Base-by-base conservation (phyloP, 64 coral and sea anemone species). In the Dendrophyllia cribrosa region DNA sequence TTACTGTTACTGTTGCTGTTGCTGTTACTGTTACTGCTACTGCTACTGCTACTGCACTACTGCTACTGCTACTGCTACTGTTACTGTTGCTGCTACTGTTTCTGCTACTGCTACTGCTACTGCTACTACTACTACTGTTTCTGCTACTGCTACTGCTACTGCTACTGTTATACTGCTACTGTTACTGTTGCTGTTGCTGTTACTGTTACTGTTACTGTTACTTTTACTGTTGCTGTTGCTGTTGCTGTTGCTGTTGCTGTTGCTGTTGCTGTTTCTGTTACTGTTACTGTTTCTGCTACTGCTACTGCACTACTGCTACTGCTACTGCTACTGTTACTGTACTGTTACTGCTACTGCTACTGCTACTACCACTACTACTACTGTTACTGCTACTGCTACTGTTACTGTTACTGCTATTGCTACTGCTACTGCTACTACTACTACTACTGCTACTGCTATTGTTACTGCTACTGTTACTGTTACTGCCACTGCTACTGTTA, bases 111-210 rank as follows among this genome's bases (percentile, higher is more conserved):
- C 44, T 77, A 44, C 34, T 49, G 20, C n/a, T 63, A n/a, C 44
- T 77, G 4, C 19, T 49, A 24, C 34, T 48, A 21, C 53, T 19
- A 19, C 34, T 48, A 21, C 53, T 50, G 7, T 50, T 19, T 11
- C 74, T 77, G 11, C 44, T 77, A 44, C 74, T 77, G 45, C 44
- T 77, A 52, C 13, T 77, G 11, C 13, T 77, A 44, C 44, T 77
- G 45, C 44, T 48, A 63, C 60, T 77, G 45, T 15, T 63, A 4
- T 44, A 43, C 74, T 77, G 13, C 13, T 77, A 20, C 44, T 77
- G 45, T n/a, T 77, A 48, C 13, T 43, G 45, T 52, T 77, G 45
- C n/a, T 77, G 16, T 19, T 77, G 48, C 47, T 51, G 12, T n/a
- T 77, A 23, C 75, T 63, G 15, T 16, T 63, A 63, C 16, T 63